A percentile compares a stretch with the other conserved stretches of the same genome.
Evolutionary conservation across 2,113 vertebrate species (phyloP).

Genomic region (Merops nubicus): DNA sequence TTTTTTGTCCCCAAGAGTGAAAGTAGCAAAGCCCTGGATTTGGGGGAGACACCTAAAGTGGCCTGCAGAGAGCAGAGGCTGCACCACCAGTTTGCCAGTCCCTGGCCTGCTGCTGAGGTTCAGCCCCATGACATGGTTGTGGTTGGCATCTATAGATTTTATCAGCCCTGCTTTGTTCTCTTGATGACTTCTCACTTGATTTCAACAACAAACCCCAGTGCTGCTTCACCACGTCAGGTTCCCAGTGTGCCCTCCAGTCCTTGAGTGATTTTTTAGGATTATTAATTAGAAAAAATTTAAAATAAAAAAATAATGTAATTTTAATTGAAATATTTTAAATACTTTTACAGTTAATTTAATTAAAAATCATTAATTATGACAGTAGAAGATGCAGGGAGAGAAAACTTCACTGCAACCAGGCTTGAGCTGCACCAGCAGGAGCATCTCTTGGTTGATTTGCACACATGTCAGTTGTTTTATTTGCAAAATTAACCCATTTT

Average conservation of each 20-base stretch:
- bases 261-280: accelerated
- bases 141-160: neutral
- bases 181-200: neutral
- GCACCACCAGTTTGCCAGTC: neutral
- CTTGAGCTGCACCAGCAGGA: neutral
- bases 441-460: neutral
- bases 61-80: neutral
- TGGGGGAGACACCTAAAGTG: neutral
- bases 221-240: neutral
- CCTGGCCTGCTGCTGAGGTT: accelerated
- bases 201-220: accelerated
- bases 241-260: neutral
- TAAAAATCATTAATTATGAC: no score
- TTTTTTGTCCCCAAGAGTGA: neutral
- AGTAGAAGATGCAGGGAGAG: neutral
- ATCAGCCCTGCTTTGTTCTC: neutral
- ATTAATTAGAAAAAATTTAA: neutral
- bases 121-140: accelerated
- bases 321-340: no score
- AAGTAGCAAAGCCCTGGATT: neutral
- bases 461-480: neutral
- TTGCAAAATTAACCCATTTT: neutral
- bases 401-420: neutral
- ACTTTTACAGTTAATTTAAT: no score
- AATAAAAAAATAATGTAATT: no score